These are phyloP conservation scores for Isaurus tuberculatus DNA, from an alignment of 92 coral and sea anemone genomes.

Conservation along the genomic window DNA sequence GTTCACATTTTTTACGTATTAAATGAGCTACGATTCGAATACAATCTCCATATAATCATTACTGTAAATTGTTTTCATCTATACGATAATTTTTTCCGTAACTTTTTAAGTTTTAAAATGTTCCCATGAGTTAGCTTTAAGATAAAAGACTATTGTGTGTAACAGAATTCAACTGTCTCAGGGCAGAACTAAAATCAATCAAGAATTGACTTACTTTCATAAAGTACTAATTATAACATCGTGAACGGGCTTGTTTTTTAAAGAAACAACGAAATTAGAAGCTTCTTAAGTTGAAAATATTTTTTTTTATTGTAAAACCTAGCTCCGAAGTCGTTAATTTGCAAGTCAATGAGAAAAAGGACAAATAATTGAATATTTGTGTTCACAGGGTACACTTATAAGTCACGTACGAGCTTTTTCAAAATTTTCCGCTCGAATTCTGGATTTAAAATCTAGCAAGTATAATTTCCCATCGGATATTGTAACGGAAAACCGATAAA, in stretches of 20 bases:
- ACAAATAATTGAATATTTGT: too few relatives aligned
- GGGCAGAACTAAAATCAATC: background rate
- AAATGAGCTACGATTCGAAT: too few relatives aligned
- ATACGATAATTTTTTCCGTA: background rate
- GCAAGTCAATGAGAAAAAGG: background rate
- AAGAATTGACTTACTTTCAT: background rate
- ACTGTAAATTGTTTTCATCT: background rate
- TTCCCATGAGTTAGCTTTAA: background rate
- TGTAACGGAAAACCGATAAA: too few relatives aligned
- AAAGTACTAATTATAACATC: too few relatives aligned
- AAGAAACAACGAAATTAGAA: background rate
- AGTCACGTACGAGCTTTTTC: too few relatives aligned
- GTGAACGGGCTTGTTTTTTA: background rate
- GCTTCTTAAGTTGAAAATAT: background rate
- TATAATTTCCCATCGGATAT: too few relatives aligned
- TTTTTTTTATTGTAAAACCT: background rate
- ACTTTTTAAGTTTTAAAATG: background rate
- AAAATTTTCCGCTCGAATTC: too few relatives aligned
- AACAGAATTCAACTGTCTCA: background rate
- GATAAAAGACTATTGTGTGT: background rate
- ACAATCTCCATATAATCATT: background rate
- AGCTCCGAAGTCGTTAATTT: background rate
- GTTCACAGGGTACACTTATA: too few relatives aligned
- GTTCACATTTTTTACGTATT: background rate
- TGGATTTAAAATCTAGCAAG: too few relatives aligned